phyloP scores from a whole-genome alignment of 1,140 invertebrate genomes.

The Frieseomelitta varia region DNA sequence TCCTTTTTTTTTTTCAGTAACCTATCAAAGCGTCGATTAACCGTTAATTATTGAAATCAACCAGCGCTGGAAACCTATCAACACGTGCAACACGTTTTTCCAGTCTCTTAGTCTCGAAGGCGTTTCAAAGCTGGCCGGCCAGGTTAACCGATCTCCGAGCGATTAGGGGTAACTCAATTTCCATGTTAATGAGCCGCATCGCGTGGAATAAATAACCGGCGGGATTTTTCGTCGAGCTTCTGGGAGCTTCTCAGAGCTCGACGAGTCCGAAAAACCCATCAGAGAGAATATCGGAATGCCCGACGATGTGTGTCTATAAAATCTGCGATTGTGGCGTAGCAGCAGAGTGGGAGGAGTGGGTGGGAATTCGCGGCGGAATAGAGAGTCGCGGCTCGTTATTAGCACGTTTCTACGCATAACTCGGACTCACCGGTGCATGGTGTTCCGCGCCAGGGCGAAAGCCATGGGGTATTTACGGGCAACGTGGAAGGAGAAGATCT shows the following conservation, averaged over 20 bases:
- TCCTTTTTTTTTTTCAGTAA: background rate
- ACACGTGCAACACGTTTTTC: background rate
- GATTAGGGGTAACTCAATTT: conserved; percentile 8
- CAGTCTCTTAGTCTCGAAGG: background rate
- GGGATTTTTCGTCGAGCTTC: background rate
- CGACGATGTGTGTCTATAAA: conserved; percentile 59
- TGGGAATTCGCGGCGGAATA: conserved; percentile 75
- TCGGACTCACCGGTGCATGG: conserved; percentile 77
- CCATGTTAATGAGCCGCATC: background rate
- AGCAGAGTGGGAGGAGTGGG: conserved; percentile 68
- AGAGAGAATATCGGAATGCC: too few relatives aligned
- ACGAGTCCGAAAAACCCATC: background rate
- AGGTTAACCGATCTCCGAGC: background rate
- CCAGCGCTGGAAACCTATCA: background rate
- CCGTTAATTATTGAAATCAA: background rate
- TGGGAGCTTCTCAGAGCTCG: background rate
- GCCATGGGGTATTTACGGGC: conserved; percentile 41
- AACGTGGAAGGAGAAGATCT: conserved; percentile 22
- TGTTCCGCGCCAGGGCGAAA: conserved; percentile 17
- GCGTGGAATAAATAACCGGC: background rate
- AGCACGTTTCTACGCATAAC: conserved; percentile 78
- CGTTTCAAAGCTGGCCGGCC: background rate
- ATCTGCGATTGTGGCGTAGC: conserved; percentile 58
- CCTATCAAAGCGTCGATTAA: background rate
- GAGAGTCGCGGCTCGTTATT: conserved; percentile 79